phyloP scores from a whole-genome alignment of 2,888 invertebrate genomes.

The Lottia gigantea region DNA sequence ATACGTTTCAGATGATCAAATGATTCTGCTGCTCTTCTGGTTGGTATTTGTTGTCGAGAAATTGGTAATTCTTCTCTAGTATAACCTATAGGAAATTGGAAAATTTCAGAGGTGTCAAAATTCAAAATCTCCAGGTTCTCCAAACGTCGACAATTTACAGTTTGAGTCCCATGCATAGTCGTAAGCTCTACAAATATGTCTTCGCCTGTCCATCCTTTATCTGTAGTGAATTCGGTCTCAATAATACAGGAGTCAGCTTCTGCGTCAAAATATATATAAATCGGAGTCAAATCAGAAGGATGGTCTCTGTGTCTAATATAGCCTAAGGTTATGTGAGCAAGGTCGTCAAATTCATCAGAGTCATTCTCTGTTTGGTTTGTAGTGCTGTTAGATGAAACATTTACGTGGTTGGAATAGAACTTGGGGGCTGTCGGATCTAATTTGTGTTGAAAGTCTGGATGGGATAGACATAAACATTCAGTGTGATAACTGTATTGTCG shows the following conservation, averaged over 20 bases:
- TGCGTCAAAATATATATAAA: not conserved
- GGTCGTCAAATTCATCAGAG: not conserved
- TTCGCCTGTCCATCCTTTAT: not conserved
- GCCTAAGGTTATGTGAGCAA: not conserved
- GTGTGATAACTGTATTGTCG: no score
- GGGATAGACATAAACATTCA: no score
- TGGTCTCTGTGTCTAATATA: not conserved
- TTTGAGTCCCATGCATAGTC: not conserved
- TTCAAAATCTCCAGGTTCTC: not conserved
- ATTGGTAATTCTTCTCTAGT: not conserved
- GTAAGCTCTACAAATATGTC: not conserved
- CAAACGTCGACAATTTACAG: not conserved
- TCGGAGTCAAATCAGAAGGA: not conserved
- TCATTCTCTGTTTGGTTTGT: not conserved
- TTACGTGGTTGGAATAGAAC: no score
- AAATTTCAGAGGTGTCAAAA: constrained; percentile 1
- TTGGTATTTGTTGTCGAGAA: not conserved
- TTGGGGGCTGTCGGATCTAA: no score
- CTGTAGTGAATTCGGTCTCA: not conserved
- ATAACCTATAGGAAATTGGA: not conserved
- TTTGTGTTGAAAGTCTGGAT: no score
- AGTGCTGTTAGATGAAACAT: no score
- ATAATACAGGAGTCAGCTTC: not conserved
- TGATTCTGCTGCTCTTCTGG: not conserved
- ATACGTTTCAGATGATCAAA: not conserved